Base-by-base conservation (phyloP, 2,888 invertebrate genomes). In the Poecilus cupreus region DNA sequence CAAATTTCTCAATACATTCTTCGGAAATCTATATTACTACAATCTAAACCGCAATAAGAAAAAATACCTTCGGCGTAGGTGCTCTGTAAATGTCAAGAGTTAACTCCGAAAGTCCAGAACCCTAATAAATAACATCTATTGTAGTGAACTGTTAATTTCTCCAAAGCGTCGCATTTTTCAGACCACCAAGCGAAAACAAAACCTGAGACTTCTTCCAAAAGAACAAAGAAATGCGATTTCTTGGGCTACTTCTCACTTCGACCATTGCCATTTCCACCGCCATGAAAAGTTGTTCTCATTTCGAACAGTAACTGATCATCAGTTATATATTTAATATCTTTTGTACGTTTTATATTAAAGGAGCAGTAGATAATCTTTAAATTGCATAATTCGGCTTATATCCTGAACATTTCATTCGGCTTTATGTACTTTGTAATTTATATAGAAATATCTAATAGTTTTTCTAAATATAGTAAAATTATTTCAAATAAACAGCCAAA, bases 131-230 rank as follows among this genome's bases (percentile, higher is more conserved):
- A 74, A 74, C 74, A 74, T 46, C 74, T 26, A 74, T 74, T 74
- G 74, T 74, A 51, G 49, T 49, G 51, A 72, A 72, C 72, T 74
- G 74, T 74, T 74, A 74, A 74, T 74, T 74, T 74, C 74, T 49
- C 74, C 46, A 74, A 74, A 74, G 74, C 49, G 74, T 49, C 74
- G 49, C 74, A 74, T 74, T 74, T 74, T 51, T 74, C 74, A 74
- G 22, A 37, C 46, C 3, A 13, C 43, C 11, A 24, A 26, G 13
- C 20, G 13, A 18, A 70, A 70, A 74, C 74, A 74, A 46, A 74
- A 49, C 26, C 74, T 16, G 16, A 49, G 24, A 74, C 49, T 18
- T 49, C 46, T 43, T 11, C 22, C 77, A 77, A 77, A 74, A 74
- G 72, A 46, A 74, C 46, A 46, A 74, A 74, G 22, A 22, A 46